These are phyloP conservation scores for Aradophagus sp. DNA, from an alignment of 1,140 invertebrate species.

Conservation along the genomic window DNA sequence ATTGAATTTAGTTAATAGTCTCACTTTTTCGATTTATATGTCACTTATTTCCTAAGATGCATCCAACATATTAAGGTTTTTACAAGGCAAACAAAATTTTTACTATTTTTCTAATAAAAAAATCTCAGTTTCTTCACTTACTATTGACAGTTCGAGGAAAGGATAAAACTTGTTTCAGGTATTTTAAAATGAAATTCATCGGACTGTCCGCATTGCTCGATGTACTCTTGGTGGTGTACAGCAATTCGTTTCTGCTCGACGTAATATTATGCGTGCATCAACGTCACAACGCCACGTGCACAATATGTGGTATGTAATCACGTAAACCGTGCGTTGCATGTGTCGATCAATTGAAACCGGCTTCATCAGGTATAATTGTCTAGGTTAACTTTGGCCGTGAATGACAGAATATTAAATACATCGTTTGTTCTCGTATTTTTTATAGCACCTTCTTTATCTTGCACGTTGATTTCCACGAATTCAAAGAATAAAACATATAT, in stretches of 20 bases:
- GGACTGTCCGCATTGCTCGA: neutral
- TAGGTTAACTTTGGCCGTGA: conserved; percentile 44
- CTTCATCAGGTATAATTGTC: conserved; percentile 47
- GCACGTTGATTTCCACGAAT: conserved; percentile 1
- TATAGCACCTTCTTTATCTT: conserved; percentile 2
- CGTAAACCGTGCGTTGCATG: conserved; percentile 32
- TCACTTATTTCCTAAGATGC: no score
- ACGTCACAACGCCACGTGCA: conserved; percentile 43
- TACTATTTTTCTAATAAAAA: no score
- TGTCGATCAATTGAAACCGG: conserved; percentile 30
- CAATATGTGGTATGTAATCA: conserved; percentile 26
- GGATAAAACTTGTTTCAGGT: no score
- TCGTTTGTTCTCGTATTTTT: conserved; percentile 14
- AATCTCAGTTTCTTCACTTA: no score
- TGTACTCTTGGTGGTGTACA: neutral
- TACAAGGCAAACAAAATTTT: no score
- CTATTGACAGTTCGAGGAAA: no score
- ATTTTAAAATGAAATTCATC: no score
- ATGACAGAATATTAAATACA: conserved; percentile 25
- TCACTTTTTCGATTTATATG: no score
- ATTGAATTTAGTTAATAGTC: no score
- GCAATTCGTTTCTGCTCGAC: conserved; percentile 7
- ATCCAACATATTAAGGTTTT: no score
- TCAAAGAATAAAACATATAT: conserved; percentile 6
- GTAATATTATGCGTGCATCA: conserved; percentile 16